Evolutionary conservation across 2,797 vertebrate species (phyloP).

Genomic region (Xenopus petersii): DNA sequence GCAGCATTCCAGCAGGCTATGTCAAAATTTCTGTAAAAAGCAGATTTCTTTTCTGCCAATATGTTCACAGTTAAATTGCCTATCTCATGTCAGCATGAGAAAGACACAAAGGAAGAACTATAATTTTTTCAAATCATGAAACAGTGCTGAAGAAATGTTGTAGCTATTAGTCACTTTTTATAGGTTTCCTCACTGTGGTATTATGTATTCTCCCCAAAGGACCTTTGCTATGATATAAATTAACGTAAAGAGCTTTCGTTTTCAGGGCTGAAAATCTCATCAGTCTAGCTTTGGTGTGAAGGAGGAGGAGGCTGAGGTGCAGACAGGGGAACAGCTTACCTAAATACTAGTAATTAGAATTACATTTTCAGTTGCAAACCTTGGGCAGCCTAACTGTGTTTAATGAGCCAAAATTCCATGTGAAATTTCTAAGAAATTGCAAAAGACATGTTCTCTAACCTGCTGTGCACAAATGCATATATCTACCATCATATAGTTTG

Average conservation of each 20-base stretch:
- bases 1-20: neutral
- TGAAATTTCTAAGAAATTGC: neutral
- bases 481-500: too few relatives aligned
- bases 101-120: conserved; percentile 8
- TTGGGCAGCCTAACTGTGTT: neutral
- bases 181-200: conserved; percentile 38
- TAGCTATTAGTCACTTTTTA: conserved; percentile 42
- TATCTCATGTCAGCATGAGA: neutral
- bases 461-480: too few relatives aligned
- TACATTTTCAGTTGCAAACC: conserved; percentile 15
- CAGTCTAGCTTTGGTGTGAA: conserved; percentile 43
- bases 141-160: conserved; percentile 25
- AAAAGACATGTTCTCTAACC: too few relatives aligned
- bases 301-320: conserved; percentile 32
- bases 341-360: conserved; percentile 29
- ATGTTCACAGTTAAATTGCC: neutral
- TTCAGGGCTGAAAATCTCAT: conserved; percentile 43
- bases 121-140: conserved; percentile 11
- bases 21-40: too few relatives aligned
- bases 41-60: neutral
- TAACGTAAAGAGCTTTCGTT: conserved; percentile 38
- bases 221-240: conserved; percentile 40
- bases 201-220: conserved; percentile 32
- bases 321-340: conserved; percentile 34
- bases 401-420: neutral